Evolutionary conservation across 2,888 invertebrate genomes (phyloP), one percentile per base, ranked within the genome.

Genomic region (Pocota personata): DNA sequence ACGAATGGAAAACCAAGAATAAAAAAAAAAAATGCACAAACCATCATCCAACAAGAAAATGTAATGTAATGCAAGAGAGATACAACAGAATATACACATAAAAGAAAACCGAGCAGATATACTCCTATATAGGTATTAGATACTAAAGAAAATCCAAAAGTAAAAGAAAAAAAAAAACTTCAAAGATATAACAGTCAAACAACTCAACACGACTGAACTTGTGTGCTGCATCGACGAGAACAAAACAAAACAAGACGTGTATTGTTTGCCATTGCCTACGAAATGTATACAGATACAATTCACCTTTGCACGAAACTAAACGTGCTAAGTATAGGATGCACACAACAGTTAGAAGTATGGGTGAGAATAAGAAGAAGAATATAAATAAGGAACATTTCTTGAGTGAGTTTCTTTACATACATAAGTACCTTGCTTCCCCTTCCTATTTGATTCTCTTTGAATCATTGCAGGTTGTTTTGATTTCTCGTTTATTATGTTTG

Each of bases 221-320:
- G n/a, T n/a, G n/a, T n/a, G 16, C 46, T 71, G 58, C 62, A 64
- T 37, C 46, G 40, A 48, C 46, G 64, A 83, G 77, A 87, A 78
- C 80, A 67, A 84, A 60, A 82, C 78, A 77, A 72, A 86, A 76
- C 87, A 84, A 76, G 82, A 86, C 82, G 62, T 67, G 87, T 40
- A 82, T 82, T 86, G 82, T 82, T 77, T 72, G 16, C 16, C 88
- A 88, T 87, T 87, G 87, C 43, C 87, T 73, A 80, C 69, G 40
- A 69, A 27, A 50, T 58, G 19, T 35, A 78, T 55, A 48, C 62
- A 86, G 67, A 72, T 62, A 48, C 86, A 84, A 76, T 69, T 71
- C 75, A 80, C 77, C 71, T 79, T 71, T 76, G 69, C 62, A 55
- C 14, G 40, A 60, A 75, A 58, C 48, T 32, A 40, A 48, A 8